Evolutionary conservation across 2,113 vertebrate species (phyloP).

Genomic region (Prunella fulvescens): DNA sequence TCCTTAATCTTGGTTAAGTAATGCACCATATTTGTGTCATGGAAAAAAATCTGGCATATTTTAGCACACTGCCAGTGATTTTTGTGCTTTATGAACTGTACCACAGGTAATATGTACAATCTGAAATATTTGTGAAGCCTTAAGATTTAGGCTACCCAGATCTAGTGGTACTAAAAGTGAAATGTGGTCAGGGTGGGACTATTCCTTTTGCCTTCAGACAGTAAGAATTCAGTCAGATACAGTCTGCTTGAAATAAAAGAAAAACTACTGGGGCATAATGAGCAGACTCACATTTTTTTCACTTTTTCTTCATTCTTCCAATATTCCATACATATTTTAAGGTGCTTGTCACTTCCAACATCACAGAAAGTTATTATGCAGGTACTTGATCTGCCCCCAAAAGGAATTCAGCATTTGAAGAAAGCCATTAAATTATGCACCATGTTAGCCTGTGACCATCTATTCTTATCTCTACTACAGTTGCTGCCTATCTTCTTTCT

Average conservation of each 20-base stretch:
- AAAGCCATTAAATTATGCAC: conserved; percentile 43
- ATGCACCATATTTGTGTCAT: neutral
- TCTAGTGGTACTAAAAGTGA: conserved; percentile 47
- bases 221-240: conserved; percentile 29
- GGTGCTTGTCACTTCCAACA: neutral
- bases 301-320: conserved; percentile 19
- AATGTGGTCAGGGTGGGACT: conserved; percentile 12
- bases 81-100: conserved; percentile 43
- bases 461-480: conserved; percentile 16
- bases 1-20: conserved; percentile 2
- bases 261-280: neutral
- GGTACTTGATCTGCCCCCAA: neutral
- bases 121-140: conserved; percentile 47
- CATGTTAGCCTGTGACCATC: conserved; percentile 31
- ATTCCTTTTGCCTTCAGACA: conserved; percentile 27
- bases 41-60: neutral
- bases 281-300: neutral
- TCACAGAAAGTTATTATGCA: conserved; percentile 38
- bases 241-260: conserved; percentile 19
- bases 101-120: conserved; percentile 27
- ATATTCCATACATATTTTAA: conserved; percentile 55
- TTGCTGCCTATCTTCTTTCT: neutral
- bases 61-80: neutral
- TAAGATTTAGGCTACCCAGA: conserved; percentile 46
- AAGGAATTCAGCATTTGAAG: conserved; percentile 35